phyloP scores from a whole-genome alignment of 2,797 vertebrate genomes.

The Sus cebifrons region DNA sequence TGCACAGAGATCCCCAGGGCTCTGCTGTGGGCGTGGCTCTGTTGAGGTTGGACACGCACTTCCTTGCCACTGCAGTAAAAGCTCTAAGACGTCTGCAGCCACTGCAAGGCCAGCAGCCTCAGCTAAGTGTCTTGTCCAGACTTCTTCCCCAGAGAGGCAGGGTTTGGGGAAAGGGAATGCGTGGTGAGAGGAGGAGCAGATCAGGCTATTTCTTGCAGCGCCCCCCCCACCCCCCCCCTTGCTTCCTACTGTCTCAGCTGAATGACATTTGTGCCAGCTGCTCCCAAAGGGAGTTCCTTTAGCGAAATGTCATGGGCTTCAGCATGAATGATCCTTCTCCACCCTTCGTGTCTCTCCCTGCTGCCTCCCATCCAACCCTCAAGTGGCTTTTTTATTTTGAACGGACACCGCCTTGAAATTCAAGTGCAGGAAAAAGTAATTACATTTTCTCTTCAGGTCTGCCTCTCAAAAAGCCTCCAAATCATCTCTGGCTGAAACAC shows the following conservation, averaged over 20 bases:
- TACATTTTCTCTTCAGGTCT: slow-evolving; percentile 79
- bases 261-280: slow-evolving; percentile 80
- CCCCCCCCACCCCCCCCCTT: background rate
- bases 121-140: background rate
- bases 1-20: background rate
- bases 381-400: slow-evolving; percentile 73
- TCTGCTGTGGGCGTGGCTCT: background rate
- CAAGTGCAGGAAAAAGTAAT: slow-evolving; percentile 81
- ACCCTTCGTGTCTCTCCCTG: slow-evolving; percentile 59
- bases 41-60: background rate
- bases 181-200: background rate
- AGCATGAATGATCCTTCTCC: slow-evolving; percentile 56
- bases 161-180: background rate
- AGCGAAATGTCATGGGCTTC: slow-evolving; percentile 81
- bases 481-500: slow-evolving; percentile 56
- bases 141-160: background rate
- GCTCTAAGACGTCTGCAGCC: background rate
- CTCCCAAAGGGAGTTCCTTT: slow-evolving; percentile 79
- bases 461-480: slow-evolving; percentile 74
- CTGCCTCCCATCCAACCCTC: slow-evolving; percentile 17
- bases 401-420: slow-evolving; percentile 80
- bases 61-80: background rate
- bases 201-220: background rate
- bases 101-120: background rate
- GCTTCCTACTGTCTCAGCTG: slow-evolving; percentile 16